Conservation (phyloP, 2,113 vertebrate genomes). For the Onychostruthus taczanowskii region DNA sequence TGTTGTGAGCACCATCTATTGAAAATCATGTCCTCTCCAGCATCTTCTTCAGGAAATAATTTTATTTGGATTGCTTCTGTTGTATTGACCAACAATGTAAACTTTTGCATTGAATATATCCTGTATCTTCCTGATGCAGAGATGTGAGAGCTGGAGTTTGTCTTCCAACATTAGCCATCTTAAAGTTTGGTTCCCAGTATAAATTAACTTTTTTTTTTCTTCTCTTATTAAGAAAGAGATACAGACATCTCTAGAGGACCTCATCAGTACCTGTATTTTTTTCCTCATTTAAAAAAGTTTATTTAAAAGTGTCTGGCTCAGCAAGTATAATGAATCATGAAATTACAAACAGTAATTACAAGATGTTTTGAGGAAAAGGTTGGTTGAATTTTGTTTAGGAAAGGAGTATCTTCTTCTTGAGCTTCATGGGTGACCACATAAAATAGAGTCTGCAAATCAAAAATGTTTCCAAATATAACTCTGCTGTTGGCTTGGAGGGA, state of each 20-base stretch:
- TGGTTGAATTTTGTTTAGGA: not conserved
- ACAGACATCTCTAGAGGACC: not conserved
- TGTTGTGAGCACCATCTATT: not conserved
- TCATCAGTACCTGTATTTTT: not conserved
- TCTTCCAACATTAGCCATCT: not conserved
- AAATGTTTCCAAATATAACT: constrained; percentile 13
- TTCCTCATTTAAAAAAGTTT: not conserved
- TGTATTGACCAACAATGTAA: not conserved
- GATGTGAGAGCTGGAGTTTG: not conserved
- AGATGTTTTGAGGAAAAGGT: not conserved
- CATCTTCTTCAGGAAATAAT: not conserved
- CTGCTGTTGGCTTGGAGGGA: not conserved
- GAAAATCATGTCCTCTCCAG: not conserved
- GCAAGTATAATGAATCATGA: not conserved
- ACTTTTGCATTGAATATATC: not conserved
- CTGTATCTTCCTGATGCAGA: not conserved
- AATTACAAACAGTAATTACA: not conserved
- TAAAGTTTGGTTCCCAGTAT: not conserved
- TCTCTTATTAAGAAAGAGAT: not conserved
- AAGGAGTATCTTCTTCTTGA: not conserved
- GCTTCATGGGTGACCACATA: not conserved
- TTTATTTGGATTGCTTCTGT: not conserved
- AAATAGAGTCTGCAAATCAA: not conserved
- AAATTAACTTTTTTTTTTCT: not conserved
- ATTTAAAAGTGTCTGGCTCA: not conserved